A percentile compares a stretch with the other conserved stretches of the same genome.
These are phyloP conservation scores for Anguilla rostrata DNA, from an alignment of 2,113 vertebrate species.

Conservation along the genomic window DNA sequence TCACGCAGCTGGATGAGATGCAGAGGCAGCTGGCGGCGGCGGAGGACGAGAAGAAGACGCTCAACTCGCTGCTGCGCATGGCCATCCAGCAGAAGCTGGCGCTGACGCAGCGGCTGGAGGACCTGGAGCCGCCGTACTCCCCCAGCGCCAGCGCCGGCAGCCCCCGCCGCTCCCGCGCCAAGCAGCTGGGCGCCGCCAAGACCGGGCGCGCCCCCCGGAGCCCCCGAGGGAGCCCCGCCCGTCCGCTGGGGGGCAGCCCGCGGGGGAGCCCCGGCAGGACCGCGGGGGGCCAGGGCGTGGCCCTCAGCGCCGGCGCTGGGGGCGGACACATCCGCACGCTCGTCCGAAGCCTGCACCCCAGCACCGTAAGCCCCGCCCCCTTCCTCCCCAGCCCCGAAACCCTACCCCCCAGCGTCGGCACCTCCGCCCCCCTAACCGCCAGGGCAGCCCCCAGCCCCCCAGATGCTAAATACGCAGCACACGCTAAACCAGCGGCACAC, in stretches of 20 bases:
- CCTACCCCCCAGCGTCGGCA: not conserved
- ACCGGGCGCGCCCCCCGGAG: conserved; percentile 65
- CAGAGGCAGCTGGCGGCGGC: conserved; percentile 76
- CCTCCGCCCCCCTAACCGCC: not conserved
- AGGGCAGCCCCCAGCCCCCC: no score
- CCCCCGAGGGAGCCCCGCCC: conserved; percentile 41
- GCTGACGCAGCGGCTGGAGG: conserved; percentile 74
- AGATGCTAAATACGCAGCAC: no score
- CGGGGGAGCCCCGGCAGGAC: conserved; percentile 61
- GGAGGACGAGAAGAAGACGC: conserved; percentile 78
- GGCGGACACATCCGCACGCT: conserved; percentile 52
- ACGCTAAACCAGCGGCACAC: no score
- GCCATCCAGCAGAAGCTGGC: conserved; percentile 80
- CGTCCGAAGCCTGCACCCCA: conserved; percentile 35
- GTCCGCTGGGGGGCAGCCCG: conserved; percentile 38
- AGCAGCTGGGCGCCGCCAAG: conserved; percentile 64
- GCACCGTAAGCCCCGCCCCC: conserved; percentile 9
- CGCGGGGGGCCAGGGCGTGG: conserved; percentile 45
- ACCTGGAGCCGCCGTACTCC: conserved; percentile 74
- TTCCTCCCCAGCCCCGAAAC: not conserved
- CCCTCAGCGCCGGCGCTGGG: conserved; percentile 46
- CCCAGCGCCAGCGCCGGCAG: conserved; percentile 66
- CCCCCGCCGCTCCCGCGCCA: conserved; percentile 68
- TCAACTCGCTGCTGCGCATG: conserved; percentile 78
- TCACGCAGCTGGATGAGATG: conserved; percentile 79